Evolutionary conservation across 1,140 invertebrate species (phyloP), one percentile per base, ranked within the genome.

Genomic region (Mizuhopecten yessoensis): DNA sequence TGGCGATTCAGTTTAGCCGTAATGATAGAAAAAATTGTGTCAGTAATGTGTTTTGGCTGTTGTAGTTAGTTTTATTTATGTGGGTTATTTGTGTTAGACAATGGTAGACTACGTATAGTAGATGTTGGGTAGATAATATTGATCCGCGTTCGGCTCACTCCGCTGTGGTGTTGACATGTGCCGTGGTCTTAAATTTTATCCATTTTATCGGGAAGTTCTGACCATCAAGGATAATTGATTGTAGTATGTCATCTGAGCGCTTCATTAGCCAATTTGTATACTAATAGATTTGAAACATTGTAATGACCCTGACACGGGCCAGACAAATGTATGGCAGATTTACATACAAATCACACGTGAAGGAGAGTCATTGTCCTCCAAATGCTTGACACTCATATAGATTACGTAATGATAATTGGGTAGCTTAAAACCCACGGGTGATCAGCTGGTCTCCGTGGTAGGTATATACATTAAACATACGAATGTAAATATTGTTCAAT

Each of bases 181-280:
- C 57, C 57, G 29, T n/a, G 57, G 57, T 75, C 57, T 29, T 5
- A 5, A 75, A 13, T 75, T 75, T 9, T 75, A 75, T 1, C 57
- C 57, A 75, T 75, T 75, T 75, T 75, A 75, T 29, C 57, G 23
- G 29, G 23, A 5, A 9, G 57, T 75, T n/a, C 23, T 75, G 57
- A 9, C 23, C n/a, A n/a, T 75, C 57, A 23, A 29, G 23, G 23
- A 75, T 75, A 75, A 75, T 75, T 75, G n/a, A 75, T 75, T 75
- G 57, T 0, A 75, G n/a, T 75, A 75, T 75, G 57, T 75, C 57
- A 75, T 75, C 57, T 75, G 5, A 75, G 29, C 29, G 57, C 57
- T 75, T 75, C 57, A 75, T 75, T 75, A 75, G 57, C n/a, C 57
- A 75, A 75, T 75, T 75, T 75, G 57, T 75, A 75, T 75, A 75